These are phyloP conservation scores for Dreissena polymorpha DNA, from an alignment of 1,140 invertebrate genomes.

Conservation along the genomic window DNA sequence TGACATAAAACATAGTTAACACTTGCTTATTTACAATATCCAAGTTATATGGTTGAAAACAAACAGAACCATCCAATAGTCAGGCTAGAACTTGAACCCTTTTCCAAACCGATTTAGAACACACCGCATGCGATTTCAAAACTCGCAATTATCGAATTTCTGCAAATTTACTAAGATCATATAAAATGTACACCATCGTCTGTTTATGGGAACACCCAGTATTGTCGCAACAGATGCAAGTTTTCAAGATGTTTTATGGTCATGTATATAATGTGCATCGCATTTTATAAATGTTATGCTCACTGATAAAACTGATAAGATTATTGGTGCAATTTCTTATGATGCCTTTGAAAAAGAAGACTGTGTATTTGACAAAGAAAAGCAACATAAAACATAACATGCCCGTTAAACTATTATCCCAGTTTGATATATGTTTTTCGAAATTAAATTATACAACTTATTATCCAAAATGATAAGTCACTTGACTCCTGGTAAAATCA, in stretches of 20 bases:
- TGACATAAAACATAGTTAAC: too few species aligned
- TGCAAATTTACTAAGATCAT: slow-evolving; percentile 28
- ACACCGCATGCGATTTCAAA: slow-evolving; percentile 1
- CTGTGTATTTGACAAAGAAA: slow-evolving; percentile 30
- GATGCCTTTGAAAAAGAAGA: slow-evolving; percentile 22
- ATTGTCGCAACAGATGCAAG: background rate
- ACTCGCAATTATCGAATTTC: slow-evolving; percentile 4
- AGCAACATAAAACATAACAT: background rate
- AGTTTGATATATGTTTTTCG: too few species aligned
- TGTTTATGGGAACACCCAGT: background rate
- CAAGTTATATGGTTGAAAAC: background rate
- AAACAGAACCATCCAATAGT: slow-evolving; percentile 12
- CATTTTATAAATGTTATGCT: background rate
- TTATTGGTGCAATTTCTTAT: slow-evolving; percentile 19
- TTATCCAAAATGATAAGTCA: too few species aligned
- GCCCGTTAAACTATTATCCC: too few species aligned
- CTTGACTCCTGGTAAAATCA: too few species aligned
- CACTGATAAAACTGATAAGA: slow-evolving; percentile 27
- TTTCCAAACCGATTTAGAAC: slow-evolving; percentile 6
- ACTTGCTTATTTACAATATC: background rate
- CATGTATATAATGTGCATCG: slow-evolving; percentile 10
- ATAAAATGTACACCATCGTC: slow-evolving; percentile 7
- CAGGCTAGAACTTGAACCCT: background rate
- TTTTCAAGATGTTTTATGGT: background rate
- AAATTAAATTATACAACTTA: too few species aligned